Base-by-base conservation (phyloP, 2,888 invertebrate genomes). In the Tetropium fuscum region DNA sequence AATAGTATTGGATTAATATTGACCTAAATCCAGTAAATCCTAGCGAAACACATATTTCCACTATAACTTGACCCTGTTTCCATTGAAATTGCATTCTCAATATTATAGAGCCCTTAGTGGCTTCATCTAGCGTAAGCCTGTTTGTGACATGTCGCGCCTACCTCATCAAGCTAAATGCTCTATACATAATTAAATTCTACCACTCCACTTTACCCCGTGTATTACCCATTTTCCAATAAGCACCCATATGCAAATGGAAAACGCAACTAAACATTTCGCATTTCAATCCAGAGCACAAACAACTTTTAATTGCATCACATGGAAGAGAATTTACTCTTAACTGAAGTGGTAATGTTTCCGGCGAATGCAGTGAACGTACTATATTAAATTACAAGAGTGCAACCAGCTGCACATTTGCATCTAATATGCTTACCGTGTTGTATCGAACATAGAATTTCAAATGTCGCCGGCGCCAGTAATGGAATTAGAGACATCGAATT, bases 391-490 rank as follows among this genome's bases (percentile, higher is more conserved):
- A 59, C 48, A 40, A 13, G 36, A 58, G 54, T 55, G 58, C 56
- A 55, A 41, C 54, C 55, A 36, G 54, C 30, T 45, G 63, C 58
- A 53, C 49, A 63, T 59, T 59, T 58, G 58, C 59, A 59, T 59
- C 49, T 47, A 62, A 53, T 48, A 43, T 30, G 58, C 2, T 44
- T 27, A 3, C 34, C 2, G 34, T 25, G 43, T 16, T 49, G 45
- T 27, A 51, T 20, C 20, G 32, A 32, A 30, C 27, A 32, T 8
- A 25, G 45, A 58, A 58, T 51, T 58, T 51, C 51, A 58, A 58
- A 58, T 53, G 58, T 25, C 44, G 38, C n/a, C 30, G 11, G 36
- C 34, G 34, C 6, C 11, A 20, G 19, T 10, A 34, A 47, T 19
- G 11, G 32, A 32, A 47, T 47, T 47, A 36, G 13, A 16, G 19